Conservation (phyloP, 2,113 vertebrate species). For the Cryptomyrus ogoouensis region DNA sequence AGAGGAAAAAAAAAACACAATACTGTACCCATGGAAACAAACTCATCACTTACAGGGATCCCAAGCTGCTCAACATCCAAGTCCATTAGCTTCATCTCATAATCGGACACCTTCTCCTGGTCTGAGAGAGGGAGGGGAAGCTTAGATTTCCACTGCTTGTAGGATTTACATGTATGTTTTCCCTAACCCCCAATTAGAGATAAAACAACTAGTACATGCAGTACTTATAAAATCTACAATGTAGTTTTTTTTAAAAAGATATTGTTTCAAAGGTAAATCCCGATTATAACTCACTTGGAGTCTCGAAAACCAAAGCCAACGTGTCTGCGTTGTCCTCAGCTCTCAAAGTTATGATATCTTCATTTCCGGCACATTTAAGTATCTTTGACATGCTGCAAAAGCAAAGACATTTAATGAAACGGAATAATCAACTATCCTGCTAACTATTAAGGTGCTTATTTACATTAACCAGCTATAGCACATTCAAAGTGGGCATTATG, state of each 20-base stretch:
- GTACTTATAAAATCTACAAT: background rate
- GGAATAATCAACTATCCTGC: background rate
- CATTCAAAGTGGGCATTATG: background rate
- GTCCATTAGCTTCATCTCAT: slow-evolving; percentile 99
- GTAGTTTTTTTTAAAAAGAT: background rate
- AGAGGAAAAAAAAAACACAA: background rate
- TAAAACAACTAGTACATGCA: background rate
- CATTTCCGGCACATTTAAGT: slow-evolving; percentile 90
- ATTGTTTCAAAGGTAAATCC: background rate
- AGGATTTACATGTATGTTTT: background rate
- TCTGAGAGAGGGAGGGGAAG: slow-evolving; percentile 53
- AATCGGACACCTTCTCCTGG: slow-evolving; percentile 96
- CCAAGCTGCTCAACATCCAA: slow-evolving; percentile 95
- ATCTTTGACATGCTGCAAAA: slow-evolving; percentile 90
- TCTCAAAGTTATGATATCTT: slow-evolving; percentile 90
- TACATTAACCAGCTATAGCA: background rate
- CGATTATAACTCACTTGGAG: slow-evolving; percentile 71
- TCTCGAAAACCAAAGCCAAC: slow-evolving; percentile 85
- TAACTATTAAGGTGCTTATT: background rate
- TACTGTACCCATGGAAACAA: background rate
- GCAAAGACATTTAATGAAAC: background rate
- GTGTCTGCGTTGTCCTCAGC: slow-evolving; percentile 95
- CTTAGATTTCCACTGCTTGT: background rate
- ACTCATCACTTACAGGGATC: slow-evolving; percentile 77
- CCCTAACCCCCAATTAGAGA: background rate